Evolutionary conservation across 2,113 vertebrate genomes (phyloP), one percentile per base, ranked within the genome.

Genomic region (Parotia lawesii): DNA sequence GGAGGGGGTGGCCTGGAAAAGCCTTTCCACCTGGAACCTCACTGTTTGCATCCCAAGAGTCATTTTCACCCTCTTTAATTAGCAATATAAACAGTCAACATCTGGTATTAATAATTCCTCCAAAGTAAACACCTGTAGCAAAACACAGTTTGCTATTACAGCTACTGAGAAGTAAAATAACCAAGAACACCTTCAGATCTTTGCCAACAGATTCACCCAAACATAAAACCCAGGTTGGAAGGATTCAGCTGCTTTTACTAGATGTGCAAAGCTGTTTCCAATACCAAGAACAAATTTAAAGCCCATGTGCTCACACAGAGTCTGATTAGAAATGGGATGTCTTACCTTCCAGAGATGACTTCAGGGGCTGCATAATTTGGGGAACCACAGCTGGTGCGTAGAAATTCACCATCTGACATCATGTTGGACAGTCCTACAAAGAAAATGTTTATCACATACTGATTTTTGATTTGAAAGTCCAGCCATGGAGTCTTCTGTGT

Each of bases 321-420:
- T 82, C 24, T 71, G 71, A 56, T 77, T 14, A 85, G 75, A 73
- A 58, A 38, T 22, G 18, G 38, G 45, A 81, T 14, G 38, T 89
- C 97, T 92, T 94, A 99, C 99, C 99, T 99, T 98, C 99, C 99
- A 79, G 99, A 99, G 97, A 99, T 99, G 94, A 99, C 99, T 97
- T 99, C 99, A 56, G 99, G 99, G 77, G 99, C 99, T 66, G 99
- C 99, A 22, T 99, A 99, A 96, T 99, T 99, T 51, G 99, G 99
- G 47, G 99, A 99, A 15, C 99, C 99, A 76, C 99, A 99, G 96
- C 99, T 99, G 38, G 99, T 99, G 90, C 99, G 98, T 10, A 99
- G 97, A 93, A 99, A 99, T 96, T 99, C 99, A 3, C 99, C 99
- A 81, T 99, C 99, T 87, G 99, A 99, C 99, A 99, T 99, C 99